Percentiles rank a stretch among this genome's conserved stretches.
These are phyloP conservation scores for Anoplophora glabripennis DNA, from an alignment of 1,140 invertebrate genomes.

Conservation along the genomic window DNA sequence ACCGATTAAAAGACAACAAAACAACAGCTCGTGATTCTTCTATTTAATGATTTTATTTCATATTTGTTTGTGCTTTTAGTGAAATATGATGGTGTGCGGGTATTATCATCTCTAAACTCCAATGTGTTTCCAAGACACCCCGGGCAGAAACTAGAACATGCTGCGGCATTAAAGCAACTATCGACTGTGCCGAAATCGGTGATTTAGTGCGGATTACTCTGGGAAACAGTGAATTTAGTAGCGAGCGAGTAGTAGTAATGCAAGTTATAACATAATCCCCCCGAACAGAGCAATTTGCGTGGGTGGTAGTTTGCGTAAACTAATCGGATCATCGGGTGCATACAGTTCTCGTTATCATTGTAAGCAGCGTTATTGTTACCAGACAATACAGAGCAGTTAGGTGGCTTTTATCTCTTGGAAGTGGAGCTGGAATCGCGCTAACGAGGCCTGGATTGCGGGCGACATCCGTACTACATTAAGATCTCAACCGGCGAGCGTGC, in stretches of 20 bases:
- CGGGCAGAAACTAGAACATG: too few species aligned
- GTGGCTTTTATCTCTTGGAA: slow-evolving; percentile 14
- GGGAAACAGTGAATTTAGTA: slow-evolving; percentile 10
- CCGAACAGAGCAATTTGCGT: slow-evolving; percentile 15
- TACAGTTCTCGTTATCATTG: slow-evolving; percentile 21
- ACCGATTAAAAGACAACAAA: too few species aligned
- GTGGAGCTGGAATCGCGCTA: slow-evolving; percentile 5
- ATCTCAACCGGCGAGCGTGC: too few species aligned
- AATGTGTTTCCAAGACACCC: too few species aligned
- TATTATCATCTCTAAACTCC: too few species aligned
- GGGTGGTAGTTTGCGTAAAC: slow-evolving; percentile 20
- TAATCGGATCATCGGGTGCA: slow-evolving; percentile 20
- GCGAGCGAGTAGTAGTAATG: slow-evolving; percentile 9
- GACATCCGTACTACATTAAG: too few species aligned
- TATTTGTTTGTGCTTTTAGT: too few species aligned
- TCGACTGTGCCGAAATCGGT: background rate
- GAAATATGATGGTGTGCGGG: too few species aligned
- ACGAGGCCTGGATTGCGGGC: background rate
- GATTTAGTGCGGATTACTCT: slow-evolving; percentile 12
- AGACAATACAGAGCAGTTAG: slow-evolving; percentile 18
- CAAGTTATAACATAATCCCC: slow-evolving; percentile 21
- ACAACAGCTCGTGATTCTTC: too few species aligned
- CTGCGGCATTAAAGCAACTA: too few species aligned
- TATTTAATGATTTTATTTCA: too few species aligned
- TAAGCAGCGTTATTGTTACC: slow-evolving; percentile 17